Base-by-base conservation (phyloP, 2,888 invertebrate species). In the Phalangium opilio region DNA sequence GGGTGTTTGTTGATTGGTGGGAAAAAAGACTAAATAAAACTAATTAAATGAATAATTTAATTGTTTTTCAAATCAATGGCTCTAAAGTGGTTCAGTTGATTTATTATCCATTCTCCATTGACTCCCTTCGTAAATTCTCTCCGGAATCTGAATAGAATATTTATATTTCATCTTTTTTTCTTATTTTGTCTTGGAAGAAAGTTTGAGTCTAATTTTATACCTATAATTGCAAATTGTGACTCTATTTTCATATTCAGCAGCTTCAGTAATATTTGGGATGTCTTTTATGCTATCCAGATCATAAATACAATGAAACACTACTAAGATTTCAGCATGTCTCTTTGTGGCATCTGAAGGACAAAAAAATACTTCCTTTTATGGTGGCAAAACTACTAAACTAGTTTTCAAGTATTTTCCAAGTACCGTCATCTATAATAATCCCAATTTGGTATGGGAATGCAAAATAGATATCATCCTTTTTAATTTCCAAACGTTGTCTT, bases 271-370 rank as follows among this genome's bases (percentile, higher is more conserved):
- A 17, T 8, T 36, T 41, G 36, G 47, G 20, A 41, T 43, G 10
- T 42, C 45, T 11, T 53, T 39, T 45, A 46, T 56, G 4, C 55
- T 55, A 41, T 56, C 53, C 21, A 58, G 51, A 21, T 58, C 61
- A 44, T 57, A 58, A 34, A 59, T 51, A 34, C 61, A 61, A 64
- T 85, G 84, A 60, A 79, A 82, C 39, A 81, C 81, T 76, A 84
- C 81, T 45, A 83, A 84, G 45, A 85, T 81, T 67, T 85, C 85
- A 2, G 85, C 83, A 73, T 78, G 83, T 43, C 83, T 70, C 60
- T 79, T 78, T 58, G 74, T 73, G 36, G 66, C 61, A 45, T 65
- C 65, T 47, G 58, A 41, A 43, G 17, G 20, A n/a, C n/a, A n/a
- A n/a, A n/a, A n/a, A n/a, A n/a, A n/a, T n/a, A n/a, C n/a, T n/a